Evolutionary conservation across 2,113 vertebrate genomes (phyloP).

Genomic region (Pantherophis guttatus): DNA sequence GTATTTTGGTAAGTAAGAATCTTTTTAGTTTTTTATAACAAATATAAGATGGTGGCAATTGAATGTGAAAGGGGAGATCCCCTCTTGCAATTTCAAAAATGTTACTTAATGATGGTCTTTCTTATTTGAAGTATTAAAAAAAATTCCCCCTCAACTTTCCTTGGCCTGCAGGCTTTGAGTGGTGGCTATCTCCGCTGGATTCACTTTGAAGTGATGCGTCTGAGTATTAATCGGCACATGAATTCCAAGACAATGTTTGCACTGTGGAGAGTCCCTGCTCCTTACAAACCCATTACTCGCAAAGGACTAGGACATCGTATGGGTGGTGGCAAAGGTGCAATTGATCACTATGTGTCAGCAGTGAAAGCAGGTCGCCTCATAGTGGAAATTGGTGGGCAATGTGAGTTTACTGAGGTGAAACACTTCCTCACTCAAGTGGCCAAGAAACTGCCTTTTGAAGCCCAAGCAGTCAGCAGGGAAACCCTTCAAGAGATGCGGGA

Average conservation of each 20-base stretch:
- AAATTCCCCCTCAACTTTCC: not conserved
- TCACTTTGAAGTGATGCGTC: slow-evolving; percentile 94
- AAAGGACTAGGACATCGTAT: slow-evolving; percentile 92
- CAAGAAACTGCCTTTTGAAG: slow-evolving; percentile 87
- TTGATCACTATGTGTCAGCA: slow-evolving; percentile 88
- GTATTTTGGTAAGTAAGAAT: slow-evolving; percentile 81
- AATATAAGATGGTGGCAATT: not conserved
- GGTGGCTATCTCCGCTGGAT: slow-evolving; percentile 93
- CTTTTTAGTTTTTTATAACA: not conserved
- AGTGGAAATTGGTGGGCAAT: slow-evolving; percentile 85
- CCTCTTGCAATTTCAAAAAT: not conserved
- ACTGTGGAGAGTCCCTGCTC: slow-evolving; percentile 81
- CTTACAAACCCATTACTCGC: slow-evolving; percentile 83
- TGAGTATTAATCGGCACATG: slow-evolving; percentile 86
- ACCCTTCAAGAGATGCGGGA: slow-evolving; percentile 66
- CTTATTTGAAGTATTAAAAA: not conserved
- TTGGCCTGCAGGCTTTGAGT: slow-evolving; percentile 79
- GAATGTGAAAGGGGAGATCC: not conserved
- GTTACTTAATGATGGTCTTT: not conserved
- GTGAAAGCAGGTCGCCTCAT: slow-evolving; percentile 80
- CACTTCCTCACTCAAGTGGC: slow-evolving; percentile 78
- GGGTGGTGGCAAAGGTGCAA: slow-evolving; percentile 93
- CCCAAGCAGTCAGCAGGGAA: slow-evolving; percentile 79
- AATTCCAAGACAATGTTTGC: slow-evolving; percentile 83
- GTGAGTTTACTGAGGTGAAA: slow-evolving; percentile 80